Evolutionary conservation across 1,140 invertebrate species (phyloP).

Genomic region (Anastrepha obliqua): DNA sequence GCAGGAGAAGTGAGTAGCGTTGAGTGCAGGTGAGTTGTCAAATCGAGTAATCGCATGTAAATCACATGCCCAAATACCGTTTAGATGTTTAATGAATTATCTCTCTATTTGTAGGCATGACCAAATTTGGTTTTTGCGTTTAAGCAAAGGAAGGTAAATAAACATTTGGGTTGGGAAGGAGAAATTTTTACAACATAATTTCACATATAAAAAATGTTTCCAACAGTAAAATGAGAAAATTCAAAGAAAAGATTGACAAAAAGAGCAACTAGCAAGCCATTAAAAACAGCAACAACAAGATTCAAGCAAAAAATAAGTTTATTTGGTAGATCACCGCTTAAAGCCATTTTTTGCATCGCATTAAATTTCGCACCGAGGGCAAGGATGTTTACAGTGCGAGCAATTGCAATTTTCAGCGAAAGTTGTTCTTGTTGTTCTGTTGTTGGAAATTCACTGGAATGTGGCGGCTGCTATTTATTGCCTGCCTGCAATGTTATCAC

Average conservation of each 20-base stretch:
- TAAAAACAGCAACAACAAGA: background rate
- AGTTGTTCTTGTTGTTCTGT: background rate
- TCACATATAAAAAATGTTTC: too few relatives aligned
- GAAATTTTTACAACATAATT: background rate
- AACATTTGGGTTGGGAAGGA: constrained; percentile 31
- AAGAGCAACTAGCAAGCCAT: background rate
- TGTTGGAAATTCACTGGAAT: background rate
- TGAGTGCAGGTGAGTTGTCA: constrained; percentile 42
- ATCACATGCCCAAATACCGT: constrained; percentile 48
- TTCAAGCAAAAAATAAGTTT: background rate
- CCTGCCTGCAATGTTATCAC: constrained; percentile 23
- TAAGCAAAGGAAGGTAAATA: background rate
- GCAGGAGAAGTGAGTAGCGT: background rate
- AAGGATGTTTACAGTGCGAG: background rate
- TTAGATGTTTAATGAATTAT: constrained; percentile 49
- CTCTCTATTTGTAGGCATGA: constrained; percentile 35
- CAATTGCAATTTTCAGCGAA: constrained; percentile 14
- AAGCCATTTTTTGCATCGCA: background rate
- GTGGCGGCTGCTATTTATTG: background rate
- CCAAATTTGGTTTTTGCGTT: background rate
- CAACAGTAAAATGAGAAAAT: background rate
- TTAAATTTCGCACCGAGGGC: constrained; percentile 19
- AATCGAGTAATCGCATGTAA: constrained; percentile 36
- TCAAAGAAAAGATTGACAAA: background rate
- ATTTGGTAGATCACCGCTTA: background rate